Evolutionary conservation across 2,888 invertebrate genomes (phyloP).

Genomic region (Antheraea yamamai): DNA sequence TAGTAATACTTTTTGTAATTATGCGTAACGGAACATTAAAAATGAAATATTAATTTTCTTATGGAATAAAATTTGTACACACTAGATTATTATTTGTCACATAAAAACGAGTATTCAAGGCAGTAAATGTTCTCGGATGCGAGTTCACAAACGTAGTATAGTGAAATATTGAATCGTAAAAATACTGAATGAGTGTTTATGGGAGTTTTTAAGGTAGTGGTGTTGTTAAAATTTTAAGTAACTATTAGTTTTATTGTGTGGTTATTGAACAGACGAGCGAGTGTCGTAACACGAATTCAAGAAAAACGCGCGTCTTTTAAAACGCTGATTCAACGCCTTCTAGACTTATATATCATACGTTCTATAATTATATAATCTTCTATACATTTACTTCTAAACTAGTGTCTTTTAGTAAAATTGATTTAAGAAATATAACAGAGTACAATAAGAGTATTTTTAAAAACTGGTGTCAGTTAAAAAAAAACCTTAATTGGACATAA

Average conservation of each 20-base stretch:
- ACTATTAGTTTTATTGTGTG: background rate
- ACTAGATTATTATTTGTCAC: background rate
- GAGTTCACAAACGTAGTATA: background rate
- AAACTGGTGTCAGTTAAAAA: too few relatives aligned
- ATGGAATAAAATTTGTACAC: background rate
- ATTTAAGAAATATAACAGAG: too few relatives aligned
- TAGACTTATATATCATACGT: too few relatives aligned
- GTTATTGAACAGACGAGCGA: background rate
- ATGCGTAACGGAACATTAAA: background rate
- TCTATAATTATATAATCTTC: too few relatives aligned
- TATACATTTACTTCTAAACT: too few relatives aligned
- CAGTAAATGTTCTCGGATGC: background rate
- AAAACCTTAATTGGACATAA: too few relatives aligned
- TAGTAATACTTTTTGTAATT: background rate
- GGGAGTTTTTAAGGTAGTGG: background rate
- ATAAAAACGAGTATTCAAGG: background rate
- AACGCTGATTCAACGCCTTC: background rate
- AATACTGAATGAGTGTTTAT: conserved; percentile 1
- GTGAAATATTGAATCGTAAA: conserved; percentile 1
- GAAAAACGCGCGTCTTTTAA: background rate
- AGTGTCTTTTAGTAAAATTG: too few relatives aligned
- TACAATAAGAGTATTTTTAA: too few relatives aligned
- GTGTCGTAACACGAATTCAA: background rate
- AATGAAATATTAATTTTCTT: background rate
- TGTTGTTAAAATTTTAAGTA: background rate